Evolutionary conservation across 2,797 vertebrate genomes (phyloP).

Genomic region (Pelochelys cantorii): DNA sequence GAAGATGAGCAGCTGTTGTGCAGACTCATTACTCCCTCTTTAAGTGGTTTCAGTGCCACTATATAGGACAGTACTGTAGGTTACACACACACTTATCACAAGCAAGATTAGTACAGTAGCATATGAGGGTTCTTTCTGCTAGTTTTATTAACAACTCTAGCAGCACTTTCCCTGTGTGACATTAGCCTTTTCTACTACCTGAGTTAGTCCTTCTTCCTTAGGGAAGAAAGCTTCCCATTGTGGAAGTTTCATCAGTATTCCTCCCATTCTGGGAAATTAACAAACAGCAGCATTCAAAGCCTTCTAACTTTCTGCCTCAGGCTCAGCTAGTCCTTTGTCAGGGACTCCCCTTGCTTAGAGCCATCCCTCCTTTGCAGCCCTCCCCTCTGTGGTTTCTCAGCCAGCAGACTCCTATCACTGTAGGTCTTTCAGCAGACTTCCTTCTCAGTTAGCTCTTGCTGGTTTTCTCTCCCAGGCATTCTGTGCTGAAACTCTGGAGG

Average conservation of each 20-base stretch:
- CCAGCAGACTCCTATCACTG: background rate
- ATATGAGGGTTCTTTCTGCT: background rate
- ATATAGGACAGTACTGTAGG: too few species aligned
- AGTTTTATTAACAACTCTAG: background rate
- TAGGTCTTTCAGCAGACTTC: background rate
- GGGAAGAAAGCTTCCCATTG: background rate
- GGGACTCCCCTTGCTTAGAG: background rate
- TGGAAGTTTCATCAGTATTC: background rate
- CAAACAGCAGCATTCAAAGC: background rate
- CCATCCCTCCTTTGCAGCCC: background rate
- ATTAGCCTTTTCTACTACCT: background rate
- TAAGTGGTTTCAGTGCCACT: too few species aligned
- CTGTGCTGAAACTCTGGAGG: background rate
- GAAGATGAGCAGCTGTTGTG: too few species aligned
- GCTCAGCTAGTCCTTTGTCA: background rate
- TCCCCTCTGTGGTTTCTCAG: background rate
- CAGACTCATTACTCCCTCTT: too few species aligned
- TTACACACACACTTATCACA: background rate
- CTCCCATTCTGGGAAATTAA: background rate
- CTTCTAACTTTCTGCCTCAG: background rate
- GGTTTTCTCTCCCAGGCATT: background rate
- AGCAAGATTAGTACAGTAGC: background rate
- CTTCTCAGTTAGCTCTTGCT: background rate
- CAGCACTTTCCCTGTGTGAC: accelerated
- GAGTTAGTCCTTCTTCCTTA: background rate